Evolutionary conservation across 1,140 invertebrate genomes (phyloP).

Genomic region (Lordiphosa collinella): DNA sequence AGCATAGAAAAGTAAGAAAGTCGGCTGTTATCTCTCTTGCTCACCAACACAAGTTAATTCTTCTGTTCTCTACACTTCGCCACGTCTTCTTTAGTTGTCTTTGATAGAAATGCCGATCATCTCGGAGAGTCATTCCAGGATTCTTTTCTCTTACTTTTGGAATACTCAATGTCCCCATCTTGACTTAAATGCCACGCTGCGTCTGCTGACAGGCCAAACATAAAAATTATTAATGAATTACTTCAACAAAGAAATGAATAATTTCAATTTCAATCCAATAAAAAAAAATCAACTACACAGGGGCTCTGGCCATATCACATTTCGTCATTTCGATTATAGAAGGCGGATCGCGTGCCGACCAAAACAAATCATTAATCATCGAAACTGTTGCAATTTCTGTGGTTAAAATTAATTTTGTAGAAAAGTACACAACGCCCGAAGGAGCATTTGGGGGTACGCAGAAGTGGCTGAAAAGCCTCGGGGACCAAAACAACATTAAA

Average conservation of each 20-base stretch:
- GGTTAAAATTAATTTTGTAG: conserved; percentile 71
- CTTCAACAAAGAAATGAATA: conserved; percentile 61
- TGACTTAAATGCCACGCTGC: conserved; percentile 36
- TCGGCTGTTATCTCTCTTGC: too few species aligned
- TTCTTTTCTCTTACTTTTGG: too few species aligned
- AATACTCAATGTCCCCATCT: conserved; percentile 7
- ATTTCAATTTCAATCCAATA: conserved; percentile 44
- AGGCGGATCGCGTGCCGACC: conserved; percentile 42
- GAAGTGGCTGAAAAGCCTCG: conserved; percentile 26
- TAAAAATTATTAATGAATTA: conserved; percentile 69
- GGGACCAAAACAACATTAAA: conserved; percentile 72
- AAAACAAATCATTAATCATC: conserved; percentile 71
- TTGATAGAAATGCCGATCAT: too few species aligned
- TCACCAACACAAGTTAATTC: too few species aligned
- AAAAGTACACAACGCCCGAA: conserved; percentile 51
- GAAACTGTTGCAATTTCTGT: conserved; percentile 67
- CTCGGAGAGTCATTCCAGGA: too few species aligned
- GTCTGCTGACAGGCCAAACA: conserved; percentile 27
- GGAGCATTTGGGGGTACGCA: background rate
- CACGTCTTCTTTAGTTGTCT: too few species aligned
- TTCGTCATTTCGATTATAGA: conserved; percentile 28
- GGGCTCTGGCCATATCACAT: conserved; percentile 42
- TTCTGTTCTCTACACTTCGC: too few species aligned
- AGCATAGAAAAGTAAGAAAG: too few species aligned
- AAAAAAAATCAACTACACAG: conserved; percentile 11